Base-by-base conservation (phyloP, 2,888 invertebrate genomes). In the Callinectes sapidus region DNA sequence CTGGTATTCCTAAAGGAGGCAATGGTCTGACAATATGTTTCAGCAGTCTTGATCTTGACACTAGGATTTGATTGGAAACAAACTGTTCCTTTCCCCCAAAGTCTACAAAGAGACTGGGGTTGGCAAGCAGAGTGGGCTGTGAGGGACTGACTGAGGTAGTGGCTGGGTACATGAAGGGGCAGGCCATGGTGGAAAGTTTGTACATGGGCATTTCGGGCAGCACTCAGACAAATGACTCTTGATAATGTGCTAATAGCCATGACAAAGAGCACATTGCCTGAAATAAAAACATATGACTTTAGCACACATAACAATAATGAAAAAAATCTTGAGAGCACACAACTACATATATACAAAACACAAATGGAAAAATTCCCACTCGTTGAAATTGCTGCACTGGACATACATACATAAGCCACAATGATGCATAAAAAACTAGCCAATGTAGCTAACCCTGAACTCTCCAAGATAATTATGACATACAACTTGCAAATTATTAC, bases 281-380 rank as follows among this genome's bases (percentile, higher is more conserved):
- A 77, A 89, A 71, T 28, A 18, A 39, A 89, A 89, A 89, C 28
- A 5, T 42, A 87, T 87, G 6, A n/a, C 54, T 14, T 14, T 87
- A 54, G n/a, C 5, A 71, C 23, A 2, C 18, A 61, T 18, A 61
- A 48, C 8, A 48, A 5, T 48, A 48, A 8, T 48, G 3, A 48
- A 48, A 48, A 48, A 48, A 48, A 48, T 6, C 48, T 8, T 8
- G 8, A 48, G 61, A 61, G 5, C 23, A 18, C 5, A 61, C 5
- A 61, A 2, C 18, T 61, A 61, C 18, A 14, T 55, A 14, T 61
- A 61, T 61, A 61, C 18, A 23, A 61, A 61, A 23, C 23, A 61
- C 23, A 18, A 2, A 61, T 23, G 61, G 61, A 61, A 23, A 61
- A 23, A 61, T 5, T 23, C 2, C 2, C 61, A 23, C 18, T 23